Percentiles rank a stretch among this genome's conserved stretches.
Conservation (phyloP, 2,113 vertebrate genomes). For the Leptodactylus fuscus region DNA sequence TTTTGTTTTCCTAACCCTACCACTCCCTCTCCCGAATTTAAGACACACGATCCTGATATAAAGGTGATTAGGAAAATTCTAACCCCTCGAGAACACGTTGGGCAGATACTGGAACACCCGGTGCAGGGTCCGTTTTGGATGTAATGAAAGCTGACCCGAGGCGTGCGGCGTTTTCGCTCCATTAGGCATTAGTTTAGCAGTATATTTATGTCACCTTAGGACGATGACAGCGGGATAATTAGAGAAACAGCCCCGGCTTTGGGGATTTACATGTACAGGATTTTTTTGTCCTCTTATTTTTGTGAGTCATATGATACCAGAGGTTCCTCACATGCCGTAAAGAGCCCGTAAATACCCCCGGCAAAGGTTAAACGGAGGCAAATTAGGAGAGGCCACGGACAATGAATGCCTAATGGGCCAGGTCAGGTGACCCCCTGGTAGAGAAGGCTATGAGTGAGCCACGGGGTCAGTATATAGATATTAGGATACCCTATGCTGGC, state of each 20-base stretch:
- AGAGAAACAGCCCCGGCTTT: constrained; percentile 2
- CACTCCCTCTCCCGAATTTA: no score
- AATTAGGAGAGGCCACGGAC: not conserved
- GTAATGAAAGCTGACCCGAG: not conserved
- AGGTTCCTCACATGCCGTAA: constrained; percentile 23
- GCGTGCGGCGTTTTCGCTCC: not conserved
- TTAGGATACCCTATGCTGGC: no score
- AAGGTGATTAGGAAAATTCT: not conserved
- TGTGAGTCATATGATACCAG: constrained; percentile 16
- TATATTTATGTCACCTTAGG: not conserved
- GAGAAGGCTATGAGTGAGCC: no score
- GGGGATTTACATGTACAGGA: constrained; percentile 12
- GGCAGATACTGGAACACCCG: not conserved
- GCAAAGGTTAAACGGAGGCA: not conserved
- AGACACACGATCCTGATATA: not conserved
- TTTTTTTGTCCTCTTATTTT: constrained; percentile 18
- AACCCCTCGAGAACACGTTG: not conserved
- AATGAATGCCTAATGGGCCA: not conserved
- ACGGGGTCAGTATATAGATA: no score
- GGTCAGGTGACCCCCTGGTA: not conserved
- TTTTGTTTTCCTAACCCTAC: no score
- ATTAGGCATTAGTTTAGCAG: constrained; percentile 1
- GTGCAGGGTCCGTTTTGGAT: not conserved
- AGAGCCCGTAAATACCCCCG: not conserved
- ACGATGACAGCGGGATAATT: constrained; percentile 35